Percentiles rank a stretch among this genome's conserved stretches.
phyloP scores from a whole-genome alignment of 1,140 invertebrate genomes.

The Drosophila kepulauana region DNA sequence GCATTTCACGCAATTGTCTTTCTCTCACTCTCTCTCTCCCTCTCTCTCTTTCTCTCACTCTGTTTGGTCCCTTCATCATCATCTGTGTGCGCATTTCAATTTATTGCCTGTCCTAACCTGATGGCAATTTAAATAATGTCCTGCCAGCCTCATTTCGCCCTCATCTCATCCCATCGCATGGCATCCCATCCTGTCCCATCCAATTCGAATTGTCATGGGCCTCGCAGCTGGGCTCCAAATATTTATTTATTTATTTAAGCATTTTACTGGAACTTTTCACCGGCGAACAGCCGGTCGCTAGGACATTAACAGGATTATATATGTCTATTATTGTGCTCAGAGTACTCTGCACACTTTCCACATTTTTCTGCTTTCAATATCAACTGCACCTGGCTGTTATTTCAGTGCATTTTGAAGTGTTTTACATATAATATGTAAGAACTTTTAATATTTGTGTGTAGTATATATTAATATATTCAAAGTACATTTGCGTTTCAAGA shows the following conservation, averaged over 20 bases:
- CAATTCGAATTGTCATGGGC: constrained; percentile 35
- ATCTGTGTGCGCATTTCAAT: constrained; percentile 50
- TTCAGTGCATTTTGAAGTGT: not conserved
- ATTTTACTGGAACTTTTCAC: constrained; percentile 23
- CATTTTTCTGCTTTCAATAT: not conserved
- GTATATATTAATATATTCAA: no score
- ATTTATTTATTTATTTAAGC: constrained; percentile 41
- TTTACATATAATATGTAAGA: no score
- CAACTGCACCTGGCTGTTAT: not conserved
- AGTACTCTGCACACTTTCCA: not conserved
- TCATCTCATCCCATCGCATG: not conserved
- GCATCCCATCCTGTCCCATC: not conserved
- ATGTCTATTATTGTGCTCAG: not conserved
- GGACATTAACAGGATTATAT: constrained; percentile 16
- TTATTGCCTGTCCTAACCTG: constrained; percentile 60
- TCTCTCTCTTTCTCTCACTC: not conserved
- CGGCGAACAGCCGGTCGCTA: not conserved
- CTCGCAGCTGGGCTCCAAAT: constrained; percentile 34
- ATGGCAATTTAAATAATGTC: constrained; percentile 63
- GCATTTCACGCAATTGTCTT: constrained; percentile 31
- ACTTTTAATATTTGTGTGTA: no score
- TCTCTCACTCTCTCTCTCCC: not conserved
- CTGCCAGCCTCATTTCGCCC: constrained; percentile 17
- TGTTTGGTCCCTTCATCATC: constrained; percentile 21
- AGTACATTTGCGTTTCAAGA: no score